phyloP scores from a whole-genome alignment of 2,113 vertebrate genomes.

The Cebidichthys violaceus region DNA sequence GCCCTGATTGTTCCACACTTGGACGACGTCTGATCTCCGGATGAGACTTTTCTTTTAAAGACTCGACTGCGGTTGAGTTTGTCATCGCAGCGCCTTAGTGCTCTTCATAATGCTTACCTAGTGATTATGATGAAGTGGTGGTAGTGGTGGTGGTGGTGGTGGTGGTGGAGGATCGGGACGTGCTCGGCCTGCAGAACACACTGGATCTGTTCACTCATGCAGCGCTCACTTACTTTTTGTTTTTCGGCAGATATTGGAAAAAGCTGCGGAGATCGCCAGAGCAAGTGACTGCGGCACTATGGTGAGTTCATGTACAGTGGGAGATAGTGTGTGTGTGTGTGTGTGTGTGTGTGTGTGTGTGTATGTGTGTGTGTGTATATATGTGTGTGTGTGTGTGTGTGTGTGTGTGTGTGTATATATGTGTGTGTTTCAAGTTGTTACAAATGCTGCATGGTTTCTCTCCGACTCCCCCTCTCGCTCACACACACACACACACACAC shows the following conservation, averaged over 20 bases:
- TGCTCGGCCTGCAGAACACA: conserved; percentile 48
- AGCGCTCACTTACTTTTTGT: not conserved
- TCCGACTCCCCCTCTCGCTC: not conserved
- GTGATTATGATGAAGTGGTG: conserved; percentile 55
- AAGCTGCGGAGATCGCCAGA: conserved; percentile 93
- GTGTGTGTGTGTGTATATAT: no score
- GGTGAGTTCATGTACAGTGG: conserved; percentile 78
- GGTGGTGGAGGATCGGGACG: conserved; percentile 49
- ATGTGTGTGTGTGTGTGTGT: no score
- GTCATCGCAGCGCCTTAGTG: conserved; percentile 16
- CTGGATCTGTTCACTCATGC: conserved; percentile 25
- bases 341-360: not conserved
- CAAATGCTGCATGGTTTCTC: not conserved
- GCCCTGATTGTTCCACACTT: not conserved
- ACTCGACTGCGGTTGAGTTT: conserved; percentile 20
- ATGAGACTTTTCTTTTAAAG: not conserved
- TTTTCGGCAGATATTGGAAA: conserved; percentile 92
- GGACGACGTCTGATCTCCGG: not conserved
- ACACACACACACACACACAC: not conserved
- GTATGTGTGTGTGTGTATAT: not conserved
- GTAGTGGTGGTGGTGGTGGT: no score
- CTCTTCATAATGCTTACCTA: conserved; percentile 31
- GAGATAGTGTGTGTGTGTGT: not conserved
- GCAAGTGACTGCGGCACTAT: conserved; percentile 88
- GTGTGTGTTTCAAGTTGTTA: conserved; percentile 1